Conservation (phyloP, 1,140 invertebrate species). For the Euglossa dilemma region DNA sequence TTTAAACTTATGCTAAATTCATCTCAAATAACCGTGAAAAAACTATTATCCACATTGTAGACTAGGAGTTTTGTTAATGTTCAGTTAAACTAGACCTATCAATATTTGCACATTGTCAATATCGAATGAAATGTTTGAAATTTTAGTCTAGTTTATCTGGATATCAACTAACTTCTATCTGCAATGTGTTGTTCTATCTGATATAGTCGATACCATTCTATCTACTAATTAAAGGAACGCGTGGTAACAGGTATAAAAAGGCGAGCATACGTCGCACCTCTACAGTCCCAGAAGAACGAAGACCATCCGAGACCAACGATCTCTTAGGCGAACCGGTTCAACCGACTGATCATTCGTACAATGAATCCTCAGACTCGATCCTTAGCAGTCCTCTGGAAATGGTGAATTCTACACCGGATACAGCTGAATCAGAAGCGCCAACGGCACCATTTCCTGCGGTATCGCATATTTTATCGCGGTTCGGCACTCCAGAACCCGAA, state of each 20-base stretch:
- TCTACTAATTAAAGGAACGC: conserved; percentile 48
- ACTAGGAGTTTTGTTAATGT: neutral
- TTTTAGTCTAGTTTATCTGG: neutral
- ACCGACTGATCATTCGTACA: conserved; percentile 58
- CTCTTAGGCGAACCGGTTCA: conserved; percentile 49
- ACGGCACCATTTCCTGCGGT: conserved; percentile 69
- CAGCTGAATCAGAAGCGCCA: conserved; percentile 67
- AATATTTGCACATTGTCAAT: neutral
- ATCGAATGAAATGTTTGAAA: neutral
- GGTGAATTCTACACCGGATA: conserved; percentile 62
- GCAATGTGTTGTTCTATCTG: conserved; percentile 8
- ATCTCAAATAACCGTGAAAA: neutral
- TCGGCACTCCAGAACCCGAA: conserved; percentile 27
- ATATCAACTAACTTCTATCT: neutral
- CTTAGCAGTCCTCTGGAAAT: conserved; percentile 66
- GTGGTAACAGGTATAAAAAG: conserved; percentile 59
- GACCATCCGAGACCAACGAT: conserved; percentile 43
- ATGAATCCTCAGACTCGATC: conserved; percentile 72
- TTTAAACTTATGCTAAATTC: neutral
- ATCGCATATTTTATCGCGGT: conserved; percentile 54
- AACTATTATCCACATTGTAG: conserved; percentile 16
- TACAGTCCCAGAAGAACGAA: conserved; percentile 73
- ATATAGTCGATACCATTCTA: conserved; percentile 11
- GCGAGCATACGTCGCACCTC: conserved; percentile 68
- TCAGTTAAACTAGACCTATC: neutral